Percentiles rank a stretch among this genome's conserved stretches.
Conservation (phyloP, 2,888 invertebrate genomes). For the Scrobipalpa costella region DNA sequence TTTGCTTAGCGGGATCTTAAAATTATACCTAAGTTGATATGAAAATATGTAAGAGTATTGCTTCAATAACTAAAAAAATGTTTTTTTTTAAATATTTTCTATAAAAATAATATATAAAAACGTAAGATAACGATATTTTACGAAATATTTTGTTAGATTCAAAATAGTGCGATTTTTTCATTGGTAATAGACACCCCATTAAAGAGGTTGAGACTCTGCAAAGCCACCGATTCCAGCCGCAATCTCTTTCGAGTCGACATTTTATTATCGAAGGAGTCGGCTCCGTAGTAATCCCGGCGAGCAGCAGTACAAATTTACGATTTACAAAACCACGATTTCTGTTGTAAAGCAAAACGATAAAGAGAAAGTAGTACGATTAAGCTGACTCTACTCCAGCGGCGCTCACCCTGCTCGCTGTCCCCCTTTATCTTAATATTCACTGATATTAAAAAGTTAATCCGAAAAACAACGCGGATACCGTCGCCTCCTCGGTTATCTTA, state of each 20-base stretch:
- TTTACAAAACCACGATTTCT: conserved; percentile 65
- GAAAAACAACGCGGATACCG: conserved; percentile 44
- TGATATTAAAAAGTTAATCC: conserved; percentile 63
- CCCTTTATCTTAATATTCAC: conserved; percentile 58
- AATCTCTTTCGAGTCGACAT: conserved; percentile 74
- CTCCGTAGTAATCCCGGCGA: conserved; percentile 67
- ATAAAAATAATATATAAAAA: too few relatives aligned
- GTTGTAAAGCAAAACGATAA: conserved; percentile 65
- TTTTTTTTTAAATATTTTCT: too few relatives aligned
- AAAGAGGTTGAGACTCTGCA: conserved; percentile 55
- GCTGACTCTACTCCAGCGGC: conserved; percentile 43
- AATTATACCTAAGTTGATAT: conserved; percentile 20
- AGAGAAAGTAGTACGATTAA: conserved; percentile 47
- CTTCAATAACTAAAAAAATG: neutral
- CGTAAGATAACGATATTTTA: too few relatives aligned
- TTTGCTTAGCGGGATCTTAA: conserved; percentile 34
- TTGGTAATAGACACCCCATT: conserved; percentile 61
- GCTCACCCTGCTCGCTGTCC: conserved; percentile 47
- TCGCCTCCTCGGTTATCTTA: conserved; percentile 41
- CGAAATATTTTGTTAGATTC: too few relatives aligned
- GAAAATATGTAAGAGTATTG: neutral
- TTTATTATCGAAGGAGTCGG: conserved; percentile 76
- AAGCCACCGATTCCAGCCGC: conserved; percentile 54
- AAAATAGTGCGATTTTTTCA: conserved; percentile 51
- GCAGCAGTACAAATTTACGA: conserved; percentile 72